Evolutionary conservation across 2,797 vertebrate species (phyloP), one percentile per base, ranked within the genome.

Genomic region (Miopithecus talapoin): DNA sequence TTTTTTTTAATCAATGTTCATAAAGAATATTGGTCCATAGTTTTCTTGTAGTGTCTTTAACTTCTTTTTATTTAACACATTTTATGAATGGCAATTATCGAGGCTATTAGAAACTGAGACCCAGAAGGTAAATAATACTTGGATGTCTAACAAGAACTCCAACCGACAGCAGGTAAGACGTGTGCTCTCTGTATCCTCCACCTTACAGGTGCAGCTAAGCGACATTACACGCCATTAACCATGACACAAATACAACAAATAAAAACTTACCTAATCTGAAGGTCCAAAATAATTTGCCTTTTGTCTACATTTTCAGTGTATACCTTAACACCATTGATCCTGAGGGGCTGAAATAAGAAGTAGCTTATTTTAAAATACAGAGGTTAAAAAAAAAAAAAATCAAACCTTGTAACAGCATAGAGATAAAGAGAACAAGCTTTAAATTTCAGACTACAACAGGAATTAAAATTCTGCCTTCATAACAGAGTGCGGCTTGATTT

Each of bases 301-400:
- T 99, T 99, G 98, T 99, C 99, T 98, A 99, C 99, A 30, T 99
- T 99, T 99, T 99, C 99, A 12, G 99, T 99, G 98, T 99, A 99
- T 33, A 99, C 99, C 96, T 99, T 99, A 16, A 99, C 99, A 95
- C 99, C 99, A 94, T 99, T 99, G 91, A 99, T 99, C 97, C 99
- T 99, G 85, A 99, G 98, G 26, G 99, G 99, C 99, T 99, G 98
- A 97, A 98, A 98, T 4, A 91, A 96, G 46, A 96, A 89, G 55
- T 3, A 70, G 48, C 28, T 95, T 74, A 21, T 68, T 94, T 95
- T 85, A 92, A 93, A 94, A 96, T 33, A 14, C 10, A 10, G 17
- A 22, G 12, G 14, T 17, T 74, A 21, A 74, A 41, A 85, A 61
- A 61, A 61, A 61, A 57, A 50, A 12, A 50, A 43, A 64, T 8